phyloP scores from a whole-genome alignment of 2,888 invertebrate genomes.

The Atethmia centrago region DNA sequence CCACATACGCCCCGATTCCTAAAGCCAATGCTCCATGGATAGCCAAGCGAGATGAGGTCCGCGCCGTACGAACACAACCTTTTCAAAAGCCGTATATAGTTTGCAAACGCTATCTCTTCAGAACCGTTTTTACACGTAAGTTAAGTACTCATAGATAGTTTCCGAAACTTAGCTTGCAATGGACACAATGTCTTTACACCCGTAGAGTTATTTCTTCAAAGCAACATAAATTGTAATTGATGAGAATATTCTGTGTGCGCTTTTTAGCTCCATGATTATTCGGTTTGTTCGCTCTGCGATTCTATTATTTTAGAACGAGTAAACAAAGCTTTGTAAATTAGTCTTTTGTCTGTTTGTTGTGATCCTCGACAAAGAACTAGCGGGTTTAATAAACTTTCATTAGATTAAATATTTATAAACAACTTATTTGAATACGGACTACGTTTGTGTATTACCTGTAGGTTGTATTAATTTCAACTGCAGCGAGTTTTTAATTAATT shows the following conservation, averaged over 20 bases:
- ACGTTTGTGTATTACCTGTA: conserved; percentile 16
- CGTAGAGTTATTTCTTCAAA: conserved; percentile 65
- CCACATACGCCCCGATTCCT: conserved; percentile 80
- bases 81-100: conserved; percentile 15
- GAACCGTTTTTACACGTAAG: neutral
- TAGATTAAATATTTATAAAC: conserved; percentile 15
- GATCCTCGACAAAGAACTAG: conserved; percentile 33
- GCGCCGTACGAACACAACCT: neutral
- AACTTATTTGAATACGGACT: conserved; percentile 5
- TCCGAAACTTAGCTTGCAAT: conserved; percentile 30
- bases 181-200: conserved; percentile 61
- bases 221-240: conserved; percentile 68
- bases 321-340: conserved; percentile 60
- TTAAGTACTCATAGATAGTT: conserved; percentile 33
- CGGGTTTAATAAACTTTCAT: conserved; percentile 38
- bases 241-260: conserved; percentile 61
- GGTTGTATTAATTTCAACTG: conserved; percentile 36
- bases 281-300: conserved; percentile 52
- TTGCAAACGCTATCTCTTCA: neutral
- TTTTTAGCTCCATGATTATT: conserved; percentile 65
- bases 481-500: conserved; percentile 31
- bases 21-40: conserved; percentile 53
- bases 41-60: conserved; percentile 26
- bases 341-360: conserved; percentile 48
- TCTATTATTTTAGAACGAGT: conserved; percentile 58